Evolutionary conservation across 2,113 vertebrate species (phyloP).

Genomic region (Ptilonorhynchus violaceus): DNA sequence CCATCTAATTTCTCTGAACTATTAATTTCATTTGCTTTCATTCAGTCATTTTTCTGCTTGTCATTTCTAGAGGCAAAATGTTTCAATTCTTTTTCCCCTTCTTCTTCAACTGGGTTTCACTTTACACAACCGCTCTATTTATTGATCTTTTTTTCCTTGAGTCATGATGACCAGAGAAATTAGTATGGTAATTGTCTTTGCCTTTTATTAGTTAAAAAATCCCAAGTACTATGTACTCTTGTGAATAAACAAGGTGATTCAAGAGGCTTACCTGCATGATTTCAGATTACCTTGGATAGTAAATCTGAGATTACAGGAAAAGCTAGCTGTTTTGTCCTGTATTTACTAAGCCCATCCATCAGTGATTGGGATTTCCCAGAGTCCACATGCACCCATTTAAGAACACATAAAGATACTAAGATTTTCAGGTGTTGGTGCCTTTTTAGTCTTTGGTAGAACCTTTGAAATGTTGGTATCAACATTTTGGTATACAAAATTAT

Average conservation of each 20-base stretch:
- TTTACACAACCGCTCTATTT: not conserved
- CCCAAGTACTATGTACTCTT: not conserved
- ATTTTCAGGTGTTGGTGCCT: not conserved
- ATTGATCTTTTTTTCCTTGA: not conserved
- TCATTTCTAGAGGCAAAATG: not conserved
- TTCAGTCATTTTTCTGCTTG: not conserved
- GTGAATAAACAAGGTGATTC: not conserved
- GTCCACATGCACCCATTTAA: not conserved
- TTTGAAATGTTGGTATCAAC: not conserved
- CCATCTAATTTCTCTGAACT: not conserved
- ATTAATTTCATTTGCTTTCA: not conserved
- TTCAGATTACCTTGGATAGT: not conserved
- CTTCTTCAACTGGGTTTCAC: not conserved
- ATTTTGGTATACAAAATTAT: not conserved
- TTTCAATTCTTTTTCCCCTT: not conserved
- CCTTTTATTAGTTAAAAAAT: not conserved
- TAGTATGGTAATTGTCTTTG: not conserved
- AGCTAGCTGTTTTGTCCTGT: not conserved
- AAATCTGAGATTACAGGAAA: not conserved
- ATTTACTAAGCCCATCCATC: not conserved
- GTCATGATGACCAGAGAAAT: not conserved
- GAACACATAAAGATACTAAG: not conserved
- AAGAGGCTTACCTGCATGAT: not conserved
- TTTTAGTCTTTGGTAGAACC: not conserved
- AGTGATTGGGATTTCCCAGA: not conserved